Percentiles rank a stretch among this genome's conserved stretches.
phyloP scores from a whole-genome alignment of 2,797 vertebrate genomes.

The Acanthurus tractus region DNA sequence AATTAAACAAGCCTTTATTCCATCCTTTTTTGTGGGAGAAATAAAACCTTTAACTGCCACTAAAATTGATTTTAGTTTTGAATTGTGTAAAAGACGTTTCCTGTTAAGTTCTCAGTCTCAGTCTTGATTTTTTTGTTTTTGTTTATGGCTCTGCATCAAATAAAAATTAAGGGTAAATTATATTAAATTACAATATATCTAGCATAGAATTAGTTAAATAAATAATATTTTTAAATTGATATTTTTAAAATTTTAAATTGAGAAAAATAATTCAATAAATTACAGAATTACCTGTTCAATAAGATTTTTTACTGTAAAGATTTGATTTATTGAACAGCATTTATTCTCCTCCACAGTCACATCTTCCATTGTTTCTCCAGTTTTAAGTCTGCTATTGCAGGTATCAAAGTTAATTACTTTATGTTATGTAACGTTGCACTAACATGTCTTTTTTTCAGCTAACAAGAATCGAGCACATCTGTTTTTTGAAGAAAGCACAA shows the following conservation, averaged over 20 bases:
- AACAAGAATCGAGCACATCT: not conserved
- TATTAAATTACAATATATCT: not conserved
- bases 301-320: not conserved
- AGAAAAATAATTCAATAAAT: too few species aligned
- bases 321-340: not conserved
- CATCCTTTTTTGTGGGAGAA: not conserved
- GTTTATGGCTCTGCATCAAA: not conserved
- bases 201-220: not conserved
- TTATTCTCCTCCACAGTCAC: not conserved
- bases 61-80: not conserved
- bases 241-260: too few species aligned
- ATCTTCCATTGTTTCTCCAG: not conserved
- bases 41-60: not conserved
- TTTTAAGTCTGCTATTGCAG: not conserved
- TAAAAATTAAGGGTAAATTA: not conserved
- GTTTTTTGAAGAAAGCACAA: slow-evolving; percentile 9
- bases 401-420: not conserved
- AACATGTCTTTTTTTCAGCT: not conserved
- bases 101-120: not conserved
- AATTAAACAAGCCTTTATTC: not conserved
- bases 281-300: not conserved
- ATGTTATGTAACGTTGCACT: not conserved
- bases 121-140: too few species aligned
- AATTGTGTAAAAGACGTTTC: not conserved
- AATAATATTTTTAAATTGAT: too few species aligned